phyloP scores from a whole-genome alignment of 2,113 vertebrate genomes.

The Petaurus breviceps region DNA sequence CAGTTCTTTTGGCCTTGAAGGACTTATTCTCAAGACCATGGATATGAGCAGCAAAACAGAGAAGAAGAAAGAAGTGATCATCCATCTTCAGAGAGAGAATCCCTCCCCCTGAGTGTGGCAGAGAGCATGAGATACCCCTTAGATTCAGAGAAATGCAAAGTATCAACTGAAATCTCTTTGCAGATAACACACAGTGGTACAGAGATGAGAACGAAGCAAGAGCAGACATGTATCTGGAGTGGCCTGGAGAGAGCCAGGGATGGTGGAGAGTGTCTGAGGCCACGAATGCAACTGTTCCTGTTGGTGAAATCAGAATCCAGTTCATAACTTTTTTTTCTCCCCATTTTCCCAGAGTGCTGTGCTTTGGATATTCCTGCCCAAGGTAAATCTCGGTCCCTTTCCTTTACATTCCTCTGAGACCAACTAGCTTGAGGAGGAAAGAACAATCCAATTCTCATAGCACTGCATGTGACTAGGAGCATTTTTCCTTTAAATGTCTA shows the following conservation, averaged over 20 bases:
- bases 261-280: neutral
- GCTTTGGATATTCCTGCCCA: neutral
- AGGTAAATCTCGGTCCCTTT: neutral
- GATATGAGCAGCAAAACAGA: neutral
- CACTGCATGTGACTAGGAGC: neutral
- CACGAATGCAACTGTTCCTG: neutral
- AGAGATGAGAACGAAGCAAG: neutral
- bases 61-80: neutral
- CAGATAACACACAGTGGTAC: neutral
- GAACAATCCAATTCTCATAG: neutral
- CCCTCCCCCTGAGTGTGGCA: neutral
- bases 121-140: neutral
- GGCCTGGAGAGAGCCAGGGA: neutral
- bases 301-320: neutral
- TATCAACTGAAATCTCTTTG: neutral
- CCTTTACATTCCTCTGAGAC: neutral
- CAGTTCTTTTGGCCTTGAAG: neutral
- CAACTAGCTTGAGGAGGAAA: neutral
- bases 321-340: neutral
- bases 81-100: neutral
- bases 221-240: neutral
- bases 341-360: neutral
- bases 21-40: neutral
- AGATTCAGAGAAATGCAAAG: neutral
- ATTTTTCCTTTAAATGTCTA: neutral